Conservation (phyloP, 2,888 invertebrate species). For the Desoria tigrina region DNA sequence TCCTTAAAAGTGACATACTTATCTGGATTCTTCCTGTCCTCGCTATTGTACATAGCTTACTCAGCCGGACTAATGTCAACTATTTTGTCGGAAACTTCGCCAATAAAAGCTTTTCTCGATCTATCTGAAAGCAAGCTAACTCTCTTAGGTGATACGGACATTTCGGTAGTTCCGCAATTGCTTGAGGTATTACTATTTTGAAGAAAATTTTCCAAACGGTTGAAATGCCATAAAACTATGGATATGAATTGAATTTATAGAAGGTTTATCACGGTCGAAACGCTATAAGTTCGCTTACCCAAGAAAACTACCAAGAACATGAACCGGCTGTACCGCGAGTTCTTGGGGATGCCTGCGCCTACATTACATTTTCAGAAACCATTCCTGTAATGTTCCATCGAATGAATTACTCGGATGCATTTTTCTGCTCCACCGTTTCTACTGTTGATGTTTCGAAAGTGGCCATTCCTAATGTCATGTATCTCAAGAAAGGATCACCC, state of each 20-base stretch:
- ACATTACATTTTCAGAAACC: constrained; percentile 30
- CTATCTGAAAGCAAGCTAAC: constrained; percentile 20
- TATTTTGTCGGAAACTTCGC: constrained; percentile 28
- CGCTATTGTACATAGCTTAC: constrained; percentile 23
- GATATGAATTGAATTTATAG: no score
- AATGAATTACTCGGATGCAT: constrained; percentile 21
- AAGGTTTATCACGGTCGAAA: no score
- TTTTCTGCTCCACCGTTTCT: constrained; percentile 25
- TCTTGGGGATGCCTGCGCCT: not conserved
- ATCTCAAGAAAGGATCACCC: constrained; percentile 30
- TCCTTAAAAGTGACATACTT: constrained; percentile 22
- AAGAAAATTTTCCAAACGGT: no score
- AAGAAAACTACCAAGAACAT: not conserved
- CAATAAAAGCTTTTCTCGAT: constrained; percentile 27
- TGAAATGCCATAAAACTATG: no score
- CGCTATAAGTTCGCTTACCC: no score
- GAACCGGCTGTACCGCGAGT: not conserved
- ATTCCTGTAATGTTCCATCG: constrained; percentile 23
- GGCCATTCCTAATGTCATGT: constrained; percentile 30
- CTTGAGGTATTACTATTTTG: constrained; percentile 24
- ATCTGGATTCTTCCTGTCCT: constrained; percentile 15
- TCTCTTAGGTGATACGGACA: constrained; percentile 30
- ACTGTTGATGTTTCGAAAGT: constrained; percentile 21
- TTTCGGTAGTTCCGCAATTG: constrained; percentile 25
- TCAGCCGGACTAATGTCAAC: constrained; percentile 25